phyloP scores from a whole-genome alignment of 2,888 invertebrate genomes.

The Harmothoe impar region DNA sequence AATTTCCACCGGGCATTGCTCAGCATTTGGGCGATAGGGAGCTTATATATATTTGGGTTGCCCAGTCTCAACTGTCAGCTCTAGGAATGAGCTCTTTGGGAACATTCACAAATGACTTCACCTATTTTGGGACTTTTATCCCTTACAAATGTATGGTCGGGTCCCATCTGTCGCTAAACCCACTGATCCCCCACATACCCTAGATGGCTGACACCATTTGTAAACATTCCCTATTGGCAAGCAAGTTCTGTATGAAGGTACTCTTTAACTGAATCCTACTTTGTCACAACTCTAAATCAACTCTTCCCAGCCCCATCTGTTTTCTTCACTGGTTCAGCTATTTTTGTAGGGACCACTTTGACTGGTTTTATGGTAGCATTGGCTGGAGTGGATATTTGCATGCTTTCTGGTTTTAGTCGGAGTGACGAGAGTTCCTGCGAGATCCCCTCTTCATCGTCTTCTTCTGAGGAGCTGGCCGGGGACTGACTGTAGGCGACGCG shows the following conservation, averaged over 20 bases:
- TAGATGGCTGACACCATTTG: too few species aligned
- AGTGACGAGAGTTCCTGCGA: not conserved
- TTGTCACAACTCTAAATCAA: not conserved
- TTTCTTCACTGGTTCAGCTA: not conserved
- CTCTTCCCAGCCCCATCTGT: not conserved
- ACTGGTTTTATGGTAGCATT: not conserved
- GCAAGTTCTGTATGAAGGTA: not conserved
- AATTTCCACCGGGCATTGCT: too few species aligned
- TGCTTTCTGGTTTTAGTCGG: not conserved
- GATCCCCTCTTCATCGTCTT: constrained; percentile 35
- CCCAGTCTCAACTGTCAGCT: too few species aligned
- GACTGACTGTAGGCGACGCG: constrained; percentile 67
- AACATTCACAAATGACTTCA: too few species aligned
- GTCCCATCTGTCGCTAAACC: too few species aligned
- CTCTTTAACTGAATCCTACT: not conserved
- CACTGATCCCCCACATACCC: too few species aligned
- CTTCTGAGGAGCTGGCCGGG: constrained; percentile 42
- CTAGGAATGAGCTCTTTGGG: too few species aligned
- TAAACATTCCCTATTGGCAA: too few species aligned
- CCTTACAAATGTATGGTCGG: too few species aligned
- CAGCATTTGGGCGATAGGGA: too few species aligned
- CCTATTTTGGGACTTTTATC: too few species aligned
- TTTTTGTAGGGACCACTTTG: not conserved
- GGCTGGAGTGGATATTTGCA: not conserved
- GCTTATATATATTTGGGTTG: too few species aligned